These are phyloP conservation scores for Oryzias curvinotus DNA, from an alignment of 2,113 vertebrate species.

Conservation along the genomic window DNA sequence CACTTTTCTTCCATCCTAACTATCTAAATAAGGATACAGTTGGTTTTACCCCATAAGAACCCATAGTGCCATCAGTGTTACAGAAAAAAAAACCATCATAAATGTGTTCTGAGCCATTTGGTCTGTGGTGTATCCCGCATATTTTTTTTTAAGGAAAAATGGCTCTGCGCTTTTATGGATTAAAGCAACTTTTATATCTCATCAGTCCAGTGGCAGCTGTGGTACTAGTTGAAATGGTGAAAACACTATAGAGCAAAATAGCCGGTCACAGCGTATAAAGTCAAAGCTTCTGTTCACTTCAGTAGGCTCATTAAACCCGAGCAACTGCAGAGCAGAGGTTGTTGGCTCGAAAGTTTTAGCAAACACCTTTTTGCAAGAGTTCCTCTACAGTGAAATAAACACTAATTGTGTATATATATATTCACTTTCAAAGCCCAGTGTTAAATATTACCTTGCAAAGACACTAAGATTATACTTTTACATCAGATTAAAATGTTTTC, in stretches of 20 bases:
- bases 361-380: conserved; percentile 23
- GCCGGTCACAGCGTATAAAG: conserved; percentile 30
- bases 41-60: too few relatives aligned
- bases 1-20: conserved; percentile 13
- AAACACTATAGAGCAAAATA: conserved; percentile 44
- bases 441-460: conserved; percentile 8
- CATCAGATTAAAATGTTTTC: conserved; percentile 28
- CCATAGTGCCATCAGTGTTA: too few relatives aligned
- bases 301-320: conserved; percentile 51
- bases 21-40: conserved; percentile 18
- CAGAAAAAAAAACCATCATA: too few relatives aligned
- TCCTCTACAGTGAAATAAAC: conserved; percentile 34
- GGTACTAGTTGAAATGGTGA: conserved; percentile 44
- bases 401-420: not conserved
- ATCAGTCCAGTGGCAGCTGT: conserved; percentile 7
- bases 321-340: conserved; percentile 23
- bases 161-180: conserved; percentile 9
- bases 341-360: conserved; percentile 30
- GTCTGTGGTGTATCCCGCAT: too few relatives aligned
- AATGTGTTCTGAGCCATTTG: too few relatives aligned
- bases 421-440: conserved; percentile 11
- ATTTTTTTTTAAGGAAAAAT: too few relatives aligned
- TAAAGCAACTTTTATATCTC: conserved; percentile 30
- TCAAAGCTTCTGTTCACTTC: conserved; percentile 40
- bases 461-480: not conserved